Percentiles rank a stretch among this genome's conserved stretches.
Conservation (phyloP, 2,888 invertebrate species). For the Lasioglossum figueresi region DNA sequence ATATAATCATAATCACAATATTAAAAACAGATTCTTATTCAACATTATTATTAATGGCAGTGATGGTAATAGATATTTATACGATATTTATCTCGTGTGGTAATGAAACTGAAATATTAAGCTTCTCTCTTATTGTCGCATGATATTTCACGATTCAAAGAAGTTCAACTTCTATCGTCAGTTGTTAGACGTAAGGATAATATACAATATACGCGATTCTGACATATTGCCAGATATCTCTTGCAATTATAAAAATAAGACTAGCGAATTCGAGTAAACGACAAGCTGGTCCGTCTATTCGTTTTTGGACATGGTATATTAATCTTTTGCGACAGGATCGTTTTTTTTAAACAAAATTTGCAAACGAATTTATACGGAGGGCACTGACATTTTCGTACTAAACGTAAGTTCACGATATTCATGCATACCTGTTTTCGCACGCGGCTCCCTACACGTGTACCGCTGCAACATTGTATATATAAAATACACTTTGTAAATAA, state of each 20-base stretch:
- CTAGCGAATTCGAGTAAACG: constrained; percentile 41
- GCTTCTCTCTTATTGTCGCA: constrained; percentile 41
- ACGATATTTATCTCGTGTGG: constrained; percentile 54
- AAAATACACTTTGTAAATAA: constrained; percentile 61
- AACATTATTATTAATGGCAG: constrained; percentile 55
- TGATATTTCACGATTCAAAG: constrained; percentile 7
- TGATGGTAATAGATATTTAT: constrained; percentile 70
- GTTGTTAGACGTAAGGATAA: constrained; percentile 26
- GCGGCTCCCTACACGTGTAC: not conserved
- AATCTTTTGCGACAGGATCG: not conserved
- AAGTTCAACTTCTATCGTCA: constrained; percentile 24
- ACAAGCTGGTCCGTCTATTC: not conserved
- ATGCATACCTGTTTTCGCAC: constrained; percentile 22
- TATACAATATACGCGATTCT: constrained; percentile 2
- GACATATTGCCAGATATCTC: constrained; percentile 16
- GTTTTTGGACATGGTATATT: not conserved
- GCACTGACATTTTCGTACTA: constrained; percentile 33
- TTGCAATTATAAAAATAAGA: constrained; percentile 17
- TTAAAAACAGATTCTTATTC: constrained; percentile 53
- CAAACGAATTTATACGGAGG: constrained; percentile 9
- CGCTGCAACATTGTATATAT: constrained; percentile 59
- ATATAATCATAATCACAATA: constrained; percentile 58
- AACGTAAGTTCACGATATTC: constrained; percentile 28
- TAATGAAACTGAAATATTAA: constrained; percentile 45
- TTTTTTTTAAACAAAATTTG: constrained; percentile 19